Evolutionary conservation across 2,888 invertebrate species (phyloP).

Genomic region (Callinectes sapidus): DNA sequence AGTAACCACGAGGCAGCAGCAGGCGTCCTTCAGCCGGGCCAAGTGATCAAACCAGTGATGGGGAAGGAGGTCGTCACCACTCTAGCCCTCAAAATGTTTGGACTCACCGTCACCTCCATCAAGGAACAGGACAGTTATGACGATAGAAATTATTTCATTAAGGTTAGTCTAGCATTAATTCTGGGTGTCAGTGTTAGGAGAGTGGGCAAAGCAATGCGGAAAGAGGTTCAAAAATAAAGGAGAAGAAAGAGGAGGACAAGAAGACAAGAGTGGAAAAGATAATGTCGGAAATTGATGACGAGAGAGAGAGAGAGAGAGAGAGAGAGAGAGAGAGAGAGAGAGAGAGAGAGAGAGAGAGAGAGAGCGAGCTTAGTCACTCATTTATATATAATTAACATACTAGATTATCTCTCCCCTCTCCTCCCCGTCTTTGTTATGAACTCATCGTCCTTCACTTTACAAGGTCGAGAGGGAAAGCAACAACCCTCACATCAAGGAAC

Average conservation of each 20-base stretch:
- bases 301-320: too few relatives aligned
- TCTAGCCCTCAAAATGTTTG: conserved; percentile 81
- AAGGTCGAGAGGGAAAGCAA: neutral
- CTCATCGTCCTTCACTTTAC: neutral
- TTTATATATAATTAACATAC: neutral
- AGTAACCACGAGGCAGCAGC: neutral
- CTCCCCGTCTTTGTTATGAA: neutral
- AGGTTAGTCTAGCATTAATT: conserved; percentile 77
- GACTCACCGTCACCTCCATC: conserved; percentile 80
- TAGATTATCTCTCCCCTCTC: neutral
- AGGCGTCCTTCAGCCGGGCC: conserved; percentile 14
- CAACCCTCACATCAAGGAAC: conserved; percentile 42
- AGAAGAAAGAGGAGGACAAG: too few relatives aligned
- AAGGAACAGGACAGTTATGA: conserved; percentile 85
- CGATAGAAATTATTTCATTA: conserved; percentile 85
- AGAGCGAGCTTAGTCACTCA: neutral
- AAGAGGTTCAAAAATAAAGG: too few relatives aligned
- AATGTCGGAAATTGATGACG: too few relatives aligned
- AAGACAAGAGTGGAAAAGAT: too few relatives aligned
- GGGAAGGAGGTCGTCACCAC: conserved; percentile 79
- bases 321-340: too few relatives aligned
- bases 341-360: too few relatives aligned
- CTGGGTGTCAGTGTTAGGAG: neutral
- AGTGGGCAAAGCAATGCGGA: too few relatives aligned
- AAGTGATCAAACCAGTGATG: conserved; percentile 77